Base-by-base conservation (phyloP, 37 sponge, comb jelly and placozoan species). In the Aplysina aerophoba region DNA sequence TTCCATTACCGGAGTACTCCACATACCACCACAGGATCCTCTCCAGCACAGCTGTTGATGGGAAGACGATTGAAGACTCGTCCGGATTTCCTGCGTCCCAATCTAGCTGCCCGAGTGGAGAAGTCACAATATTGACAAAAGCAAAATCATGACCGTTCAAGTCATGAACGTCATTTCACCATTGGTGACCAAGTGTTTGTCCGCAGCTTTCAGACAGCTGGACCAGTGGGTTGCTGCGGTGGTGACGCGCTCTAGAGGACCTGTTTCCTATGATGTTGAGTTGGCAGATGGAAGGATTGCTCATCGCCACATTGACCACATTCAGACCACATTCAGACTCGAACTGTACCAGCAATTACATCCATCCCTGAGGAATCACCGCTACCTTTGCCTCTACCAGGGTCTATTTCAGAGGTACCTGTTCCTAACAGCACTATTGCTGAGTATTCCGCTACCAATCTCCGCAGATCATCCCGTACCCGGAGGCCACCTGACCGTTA, bases 1-100 rank as follows among this genome's bases (percentile, higher is more conserved):
- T 73, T 85, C 33, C 74, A 73, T 21, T 73, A 85, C 37, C 5
- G 86, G 35, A 75, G 13, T 57, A 85, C 86, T 24, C 62, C 86
- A 22, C 77, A 73, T 31, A 77, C 75, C 19, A 85, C 86, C 0
- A 85, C 86, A 33, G 83, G 83, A 27, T 19, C 33, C 1, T 30
- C 34, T 3, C 62, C 86, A 55, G 75, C 86, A 15, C 79, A 85
- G 16, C 11, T 77, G 35, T 30, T 85, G 78, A 73, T 85, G 86
- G 86, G 86, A 3, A 77, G 86, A 53, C 41, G 58, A 44, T 37
- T 77, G 0, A 21, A 79, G 13, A 57, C 86, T 77, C 62, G 58
- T n/a, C 77, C 79, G 27, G 75, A 74, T 39, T 8, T 55, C 37
- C 58, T 85, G 38, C 24, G 41, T 21, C 86, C 86, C 13, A 64